A percentile compares a stretch with the other conserved stretches of the same genome.
Conservation (phyloP, 2,888 invertebrate species). For the Nemurella pictetii region DNA sequence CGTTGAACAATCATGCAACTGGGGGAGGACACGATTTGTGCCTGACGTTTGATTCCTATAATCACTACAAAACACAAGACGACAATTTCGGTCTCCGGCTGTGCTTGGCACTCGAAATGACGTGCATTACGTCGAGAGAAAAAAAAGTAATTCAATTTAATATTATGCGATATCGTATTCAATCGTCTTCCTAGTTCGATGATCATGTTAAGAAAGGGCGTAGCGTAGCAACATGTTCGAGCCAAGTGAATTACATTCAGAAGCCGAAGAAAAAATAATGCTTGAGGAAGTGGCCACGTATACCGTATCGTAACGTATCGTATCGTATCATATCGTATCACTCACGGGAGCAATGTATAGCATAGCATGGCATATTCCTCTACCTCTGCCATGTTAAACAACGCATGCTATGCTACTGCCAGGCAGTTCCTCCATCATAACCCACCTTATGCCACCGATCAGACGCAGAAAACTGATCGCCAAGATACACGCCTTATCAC, state of each 20-base stretch:
- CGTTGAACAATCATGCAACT: background rate
- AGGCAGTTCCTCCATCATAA: too few species aligned
- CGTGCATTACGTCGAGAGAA: background rate
- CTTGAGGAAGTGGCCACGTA: background rate
- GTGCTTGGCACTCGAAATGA: background rate
- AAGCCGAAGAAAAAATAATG: background rate
- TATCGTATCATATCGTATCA: background rate
- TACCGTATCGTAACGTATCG: background rate
- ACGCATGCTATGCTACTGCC: too few species aligned
- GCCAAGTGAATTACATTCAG: background rate
- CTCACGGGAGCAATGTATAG: background rate
- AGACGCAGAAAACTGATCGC: background rate
- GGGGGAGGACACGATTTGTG: background rate
- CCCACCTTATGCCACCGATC: too few species aligned
- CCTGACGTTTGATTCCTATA: background rate
- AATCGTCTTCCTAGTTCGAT: background rate
- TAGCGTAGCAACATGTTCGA: background rate
- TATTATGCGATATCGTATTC: background rate
- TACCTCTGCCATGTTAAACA: too few species aligned
- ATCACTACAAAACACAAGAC: background rate
- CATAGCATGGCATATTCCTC: background rate
- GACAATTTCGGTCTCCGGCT: background rate
- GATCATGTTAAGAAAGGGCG: background rate
- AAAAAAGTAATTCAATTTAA: background rate
- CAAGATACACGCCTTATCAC: background rate